phyloP scores from a whole-genome alignment of 1,140 invertebrate species.

The Eubasilissa regina region DNA sequence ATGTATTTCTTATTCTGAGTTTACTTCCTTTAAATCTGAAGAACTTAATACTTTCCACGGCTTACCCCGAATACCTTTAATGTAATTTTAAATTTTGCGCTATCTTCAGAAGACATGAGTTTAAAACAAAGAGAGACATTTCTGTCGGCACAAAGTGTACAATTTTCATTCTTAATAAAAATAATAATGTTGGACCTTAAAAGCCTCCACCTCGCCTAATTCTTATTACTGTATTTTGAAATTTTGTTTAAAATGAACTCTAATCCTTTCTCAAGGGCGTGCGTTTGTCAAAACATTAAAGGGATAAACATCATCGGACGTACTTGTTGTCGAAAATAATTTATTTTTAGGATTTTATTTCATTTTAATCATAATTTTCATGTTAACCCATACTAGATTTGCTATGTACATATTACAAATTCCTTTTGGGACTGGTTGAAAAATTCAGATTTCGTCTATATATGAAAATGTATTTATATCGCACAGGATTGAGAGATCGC shows the following conservation, averaged over 20 bases:
- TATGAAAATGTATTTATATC: no score
- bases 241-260: neutral
- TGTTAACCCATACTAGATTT: no score
- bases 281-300: neutral
- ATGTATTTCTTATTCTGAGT: no score
- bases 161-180: neutral
- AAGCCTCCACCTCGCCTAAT: neutral
- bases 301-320: neutral
- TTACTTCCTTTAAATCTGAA: neutral
- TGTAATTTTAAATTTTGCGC: neutral
- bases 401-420: no score
- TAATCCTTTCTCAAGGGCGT: neutral
- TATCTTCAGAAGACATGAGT: slow-evolving; percentile 19
- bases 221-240: neutral
- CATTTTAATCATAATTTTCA: no score
- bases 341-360: no score
- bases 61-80: neutral
- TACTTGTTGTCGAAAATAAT: no score
- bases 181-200: neutral
- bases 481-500: no score
- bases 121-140: slow-evolving; percentile 13
- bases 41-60: neutral
- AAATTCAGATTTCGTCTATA: no score
- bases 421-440: no score
- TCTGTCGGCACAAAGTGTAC: neutral